A percentile compares a stretch with the other conserved stretches of the same genome.
These are phyloP conservation scores for Drosophila quadrilineata DNA, from an alignment of 1,140 invertebrate genomes.

Conservation along the genomic window DNA sequence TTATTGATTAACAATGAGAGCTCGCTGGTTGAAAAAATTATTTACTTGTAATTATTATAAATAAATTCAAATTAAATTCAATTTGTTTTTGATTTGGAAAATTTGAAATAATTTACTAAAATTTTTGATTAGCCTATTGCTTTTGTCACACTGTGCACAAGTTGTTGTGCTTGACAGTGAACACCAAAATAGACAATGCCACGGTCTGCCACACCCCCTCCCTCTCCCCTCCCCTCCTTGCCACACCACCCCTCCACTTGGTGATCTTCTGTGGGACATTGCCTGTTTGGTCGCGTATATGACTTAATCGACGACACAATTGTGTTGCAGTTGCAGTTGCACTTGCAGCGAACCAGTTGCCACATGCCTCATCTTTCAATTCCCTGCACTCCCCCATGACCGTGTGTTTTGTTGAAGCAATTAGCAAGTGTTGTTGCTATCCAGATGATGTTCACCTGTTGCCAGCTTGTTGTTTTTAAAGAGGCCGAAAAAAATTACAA, in stretches of 20 bases:
- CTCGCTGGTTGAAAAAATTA: too few relatives aligned
- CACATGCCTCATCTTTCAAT: conserved; percentile 11
- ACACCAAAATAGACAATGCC: conserved; percentile 43
- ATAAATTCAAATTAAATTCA: not conserved
- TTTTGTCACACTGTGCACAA: conserved; percentile 22
- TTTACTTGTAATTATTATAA: too few relatives aligned
- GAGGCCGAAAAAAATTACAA: conserved; percentile 8
- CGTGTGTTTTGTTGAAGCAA: conserved; percentile 41
- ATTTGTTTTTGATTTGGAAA: not conserved
- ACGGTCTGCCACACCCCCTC: not conserved
- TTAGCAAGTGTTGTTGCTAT: conserved; percentile 35
- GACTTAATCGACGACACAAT: conserved; percentile 72
- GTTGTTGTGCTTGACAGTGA: conserved; percentile 10
- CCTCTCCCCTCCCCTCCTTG: not conserved
- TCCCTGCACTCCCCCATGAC: conserved; percentile 28
- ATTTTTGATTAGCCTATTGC: too few relatives aligned
- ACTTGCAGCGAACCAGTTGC: conserved; percentile 33
- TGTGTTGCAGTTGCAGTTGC: conserved; percentile 63
- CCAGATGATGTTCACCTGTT: conserved; percentile 59
- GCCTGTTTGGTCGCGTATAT: conserved; percentile 50
- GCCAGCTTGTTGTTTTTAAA: conserved; percentile 32
- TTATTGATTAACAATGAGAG: too few relatives aligned
- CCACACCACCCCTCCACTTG: not conserved
- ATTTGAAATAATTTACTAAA: conserved; percentile 11
- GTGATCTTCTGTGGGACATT: conserved; percentile 16